These are phyloP conservation scores for Heliconius ethilla DNA, from an alignment of 2,888 invertebrate species.

Conservation along the genomic window DNA sequence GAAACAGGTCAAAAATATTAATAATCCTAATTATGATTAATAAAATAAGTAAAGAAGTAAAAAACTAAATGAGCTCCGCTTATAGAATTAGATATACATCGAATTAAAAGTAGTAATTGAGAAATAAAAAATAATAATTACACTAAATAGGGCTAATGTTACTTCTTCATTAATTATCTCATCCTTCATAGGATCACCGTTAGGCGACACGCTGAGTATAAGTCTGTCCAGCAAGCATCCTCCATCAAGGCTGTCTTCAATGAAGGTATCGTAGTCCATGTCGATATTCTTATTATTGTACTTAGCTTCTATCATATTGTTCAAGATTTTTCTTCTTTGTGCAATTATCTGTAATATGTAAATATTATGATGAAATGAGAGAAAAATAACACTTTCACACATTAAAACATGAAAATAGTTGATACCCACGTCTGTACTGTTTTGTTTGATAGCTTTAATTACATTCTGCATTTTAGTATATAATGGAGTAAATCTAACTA, in stretches of 20 bases:
- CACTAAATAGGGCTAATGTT: constrained; percentile 52
- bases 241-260: constrained; percentile 47
- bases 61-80: neutral
- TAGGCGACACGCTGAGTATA: constrained; percentile 48
- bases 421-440: constrained; percentile 47
- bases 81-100: neutral
- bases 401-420: neutral
- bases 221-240: constrained; percentile 51
- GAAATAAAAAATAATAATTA: constrained; percentile 40
- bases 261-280: constrained; percentile 42
- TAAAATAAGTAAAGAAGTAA: neutral
- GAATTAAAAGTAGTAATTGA: neutral
- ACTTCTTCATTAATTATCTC: constrained; percentile 54
- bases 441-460: constrained; percentile 48
- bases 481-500: constrained; percentile 49
- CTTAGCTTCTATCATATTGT: constrained; percentile 46
- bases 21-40: too few relatives aligned
- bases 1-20: too few relatives aligned
- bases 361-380: neutral
- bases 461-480: constrained; percentile 51
- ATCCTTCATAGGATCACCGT: constrained; percentile 50
- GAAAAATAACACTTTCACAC: neutral
- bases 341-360: constrained; percentile 49
- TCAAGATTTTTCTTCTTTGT: constrained; percentile 47
- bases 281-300: constrained; percentile 48